phyloP scores from a whole-genome alignment of 1,140 invertebrate species.

The Eciton burchellii region DNA sequence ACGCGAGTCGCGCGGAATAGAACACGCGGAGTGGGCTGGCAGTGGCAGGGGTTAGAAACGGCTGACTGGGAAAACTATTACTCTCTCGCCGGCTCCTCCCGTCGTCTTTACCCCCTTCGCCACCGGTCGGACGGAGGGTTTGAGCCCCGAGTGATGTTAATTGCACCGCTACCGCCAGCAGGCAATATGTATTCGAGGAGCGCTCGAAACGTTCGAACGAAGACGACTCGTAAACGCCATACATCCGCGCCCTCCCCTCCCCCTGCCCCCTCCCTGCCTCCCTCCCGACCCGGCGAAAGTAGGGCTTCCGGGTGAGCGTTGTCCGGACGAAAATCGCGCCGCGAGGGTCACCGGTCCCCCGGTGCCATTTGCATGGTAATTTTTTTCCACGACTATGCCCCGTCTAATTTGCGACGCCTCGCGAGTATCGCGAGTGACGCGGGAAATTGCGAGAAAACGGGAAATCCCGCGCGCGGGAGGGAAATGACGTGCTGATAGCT shows the following conservation, averaged over 20 bases:
- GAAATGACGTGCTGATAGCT: constrained; percentile 39
- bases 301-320: constrained; percentile 20
- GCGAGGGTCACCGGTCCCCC: constrained; percentile 20
- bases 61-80: constrained; percentile 73
- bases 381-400: constrained; percentile 41
- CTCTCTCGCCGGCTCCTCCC: constrained; percentile 54
- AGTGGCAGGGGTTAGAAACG: constrained; percentile 21
- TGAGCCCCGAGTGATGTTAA: constrained; percentile 76
- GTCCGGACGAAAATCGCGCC: constrained; percentile 44
- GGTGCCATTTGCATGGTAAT: constrained; percentile 55
- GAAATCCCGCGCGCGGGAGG: neutral
- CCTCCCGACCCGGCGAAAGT: constrained; percentile 54
- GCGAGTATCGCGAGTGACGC: constrained; percentile 20
- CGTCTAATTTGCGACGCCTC: constrained; percentile 39
- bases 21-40: neutral
- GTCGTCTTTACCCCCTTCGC: constrained; percentile 61
- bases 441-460: constrained; percentile 12
- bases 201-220: constrained; percentile 65
- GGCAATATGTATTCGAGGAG: constrained; percentile 76
- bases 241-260: constrained; percentile 10
- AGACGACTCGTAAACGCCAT: constrained; percentile 64
- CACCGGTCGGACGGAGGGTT: constrained; percentile 63
- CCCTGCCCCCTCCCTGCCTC: neutral
- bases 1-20: constrained; percentile 20
- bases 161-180: constrained; percentile 76